A percentile compares a stretch with the other conserved stretches of the same genome.
Conservation (phyloP, 35 echinoderm and acorn worm genomes). For the Lytechinus variegatus region DNA sequence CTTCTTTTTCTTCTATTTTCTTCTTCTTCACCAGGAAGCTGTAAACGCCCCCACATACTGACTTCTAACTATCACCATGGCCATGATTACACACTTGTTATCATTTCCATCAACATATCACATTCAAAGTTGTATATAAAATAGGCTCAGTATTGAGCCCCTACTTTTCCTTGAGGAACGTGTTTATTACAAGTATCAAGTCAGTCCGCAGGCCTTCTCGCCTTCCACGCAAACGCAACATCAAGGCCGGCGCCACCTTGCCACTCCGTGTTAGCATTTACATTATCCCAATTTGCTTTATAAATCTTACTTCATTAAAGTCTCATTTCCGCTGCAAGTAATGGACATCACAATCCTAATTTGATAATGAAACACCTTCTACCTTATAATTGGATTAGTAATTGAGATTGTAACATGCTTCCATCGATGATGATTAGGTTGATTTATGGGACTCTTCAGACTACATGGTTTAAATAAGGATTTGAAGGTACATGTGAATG, state of each 20-base stretch:
- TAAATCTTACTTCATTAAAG: neutral
- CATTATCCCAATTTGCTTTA: neutral
- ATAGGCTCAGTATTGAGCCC: too few species aligned
- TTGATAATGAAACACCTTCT: slow-evolving; percentile 1
- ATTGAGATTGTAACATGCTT: neutral
- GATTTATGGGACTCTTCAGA: neutral
- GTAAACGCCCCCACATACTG: too few species aligned
- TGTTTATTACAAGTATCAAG: too few species aligned
- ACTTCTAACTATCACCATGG: too few species aligned
- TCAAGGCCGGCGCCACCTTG: neutral
- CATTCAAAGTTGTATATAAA: too few species aligned
- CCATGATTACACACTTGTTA: too few species aligned
- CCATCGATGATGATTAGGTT: neutral
- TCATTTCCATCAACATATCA: too few species aligned
- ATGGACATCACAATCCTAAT: neutral
- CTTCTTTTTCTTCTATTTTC: too few species aligned
- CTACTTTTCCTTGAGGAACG: too few species aligned
- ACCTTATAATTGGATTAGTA: neutral
- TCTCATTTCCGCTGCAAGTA: neutral
- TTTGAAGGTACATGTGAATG: too few species aligned
- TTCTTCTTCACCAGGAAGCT: too few species aligned
- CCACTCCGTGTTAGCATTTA: neutral
- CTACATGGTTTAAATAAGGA: neutral
- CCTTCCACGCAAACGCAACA: neutral
- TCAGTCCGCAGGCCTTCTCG: too few species aligned